phyloP scores from a whole-genome alignment of 2,113 vertebrate genomes.

The Gymnobelideus leadbeateri region DNA sequence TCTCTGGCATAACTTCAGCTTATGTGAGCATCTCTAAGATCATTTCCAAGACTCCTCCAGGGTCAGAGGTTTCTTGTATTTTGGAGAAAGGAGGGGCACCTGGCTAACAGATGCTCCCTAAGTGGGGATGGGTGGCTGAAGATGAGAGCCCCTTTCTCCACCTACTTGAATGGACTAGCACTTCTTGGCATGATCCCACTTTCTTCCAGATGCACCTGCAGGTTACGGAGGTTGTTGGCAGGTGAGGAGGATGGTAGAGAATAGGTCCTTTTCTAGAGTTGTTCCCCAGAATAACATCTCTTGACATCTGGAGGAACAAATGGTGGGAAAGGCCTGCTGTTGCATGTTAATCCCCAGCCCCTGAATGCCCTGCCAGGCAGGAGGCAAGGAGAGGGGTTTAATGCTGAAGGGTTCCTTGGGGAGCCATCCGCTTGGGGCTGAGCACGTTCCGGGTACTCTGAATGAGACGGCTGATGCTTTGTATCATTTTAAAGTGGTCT shows the following conservation, averaged over 20 bases:
- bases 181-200: not conserved
- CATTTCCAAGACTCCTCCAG: not conserved
- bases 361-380: not conserved
- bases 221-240: slow-evolving; percentile 48
- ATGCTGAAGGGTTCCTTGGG: slow-evolving; percentile 52
- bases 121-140: slow-evolving; percentile 40
- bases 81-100: not conserved
- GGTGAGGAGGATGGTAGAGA: slow-evolving; percentile 55
- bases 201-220: slow-evolving; percentile 51
- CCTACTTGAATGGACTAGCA: not conserved
- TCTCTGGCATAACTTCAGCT: no score
- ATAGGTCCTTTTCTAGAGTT: slow-evolving; percentile 49
- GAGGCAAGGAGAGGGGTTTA: slow-evolving; percentile 22
- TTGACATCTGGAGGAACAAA: not conserved
- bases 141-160: slow-evolving; percentile 27
- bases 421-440: slow-evolving; percentile 23
- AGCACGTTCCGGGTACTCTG: slow-evolving; percentile 27
- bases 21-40: no score
- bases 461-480: slow-evolving; percentile 59
- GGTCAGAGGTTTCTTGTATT: not conserved
- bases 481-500: slow-evolving; percentile 61
- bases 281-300: slow-evolving; percentile 33
- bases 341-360: slow-evolving; percentile 6
- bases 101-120: not conserved
- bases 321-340: slow-evolving; percentile 32